A percentile compares a stretch with the other conserved stretches of the same genome.
phyloP scores from a whole-genome alignment of 2,113 vertebrate species.

The Heteronetta atricapilla region DNA sequence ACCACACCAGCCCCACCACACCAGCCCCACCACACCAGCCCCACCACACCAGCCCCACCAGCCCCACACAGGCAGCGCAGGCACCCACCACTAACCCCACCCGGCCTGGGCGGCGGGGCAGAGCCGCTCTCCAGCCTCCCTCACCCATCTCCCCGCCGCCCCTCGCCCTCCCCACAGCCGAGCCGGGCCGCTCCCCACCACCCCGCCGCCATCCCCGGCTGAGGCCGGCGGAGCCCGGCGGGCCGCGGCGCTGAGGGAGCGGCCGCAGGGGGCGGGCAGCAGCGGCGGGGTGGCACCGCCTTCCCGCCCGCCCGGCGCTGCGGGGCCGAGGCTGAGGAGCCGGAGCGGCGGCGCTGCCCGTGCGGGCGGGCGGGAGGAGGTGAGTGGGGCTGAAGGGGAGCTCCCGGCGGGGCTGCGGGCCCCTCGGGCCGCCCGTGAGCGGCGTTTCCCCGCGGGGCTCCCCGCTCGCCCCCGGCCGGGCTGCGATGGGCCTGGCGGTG shows the following conservation, averaged over 20 bases:
- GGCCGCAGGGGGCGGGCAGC: conserved; percentile 14
- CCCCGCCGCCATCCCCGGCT: not conserved
- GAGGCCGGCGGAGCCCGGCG: too few relatives aligned
- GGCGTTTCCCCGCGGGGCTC: not conserved
- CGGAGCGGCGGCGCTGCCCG: not conserved
- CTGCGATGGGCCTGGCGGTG: not conserved
- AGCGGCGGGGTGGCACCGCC: not conserved
- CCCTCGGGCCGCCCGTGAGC: too few relatives aligned
- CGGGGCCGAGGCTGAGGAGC: not conserved
- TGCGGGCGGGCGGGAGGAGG: not conserved
- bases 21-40: not conserved
- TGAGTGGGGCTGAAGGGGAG: not conserved
- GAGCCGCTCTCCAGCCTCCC: not conserved
- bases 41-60: too few relatives aligned
- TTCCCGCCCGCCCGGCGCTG: not conserved
- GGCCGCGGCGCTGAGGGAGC: too few relatives aligned
- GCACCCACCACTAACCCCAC: accelerated
- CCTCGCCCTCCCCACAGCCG: too few relatives aligned
- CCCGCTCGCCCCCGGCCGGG: not conserved
- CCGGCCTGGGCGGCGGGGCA: not conserved
- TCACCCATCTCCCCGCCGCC: too few relatives aligned
- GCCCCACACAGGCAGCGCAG: not conserved
- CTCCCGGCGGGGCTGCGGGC: not conserved
- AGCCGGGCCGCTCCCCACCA: accelerated
- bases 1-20: too few relatives aligned